These are phyloP conservation scores for Tetranychus urticae DNA, from an alignment of 1,140 invertebrate species.

Conservation along the genomic window DNA sequence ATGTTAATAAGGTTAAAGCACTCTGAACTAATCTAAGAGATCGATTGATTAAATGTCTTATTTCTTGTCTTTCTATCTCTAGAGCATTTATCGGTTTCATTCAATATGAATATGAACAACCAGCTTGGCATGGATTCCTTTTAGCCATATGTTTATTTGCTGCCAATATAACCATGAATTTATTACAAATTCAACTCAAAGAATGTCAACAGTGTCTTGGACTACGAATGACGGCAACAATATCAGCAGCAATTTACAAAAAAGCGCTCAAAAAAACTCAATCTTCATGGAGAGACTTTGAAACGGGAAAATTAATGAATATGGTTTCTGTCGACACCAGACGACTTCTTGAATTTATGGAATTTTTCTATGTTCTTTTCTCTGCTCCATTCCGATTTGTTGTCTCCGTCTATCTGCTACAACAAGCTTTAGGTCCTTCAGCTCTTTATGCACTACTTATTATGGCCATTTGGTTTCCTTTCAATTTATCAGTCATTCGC, in stretches of 20 bases:
- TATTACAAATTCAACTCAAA: constrained; percentile 25
- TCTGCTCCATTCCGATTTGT: constrained; percentile 20
- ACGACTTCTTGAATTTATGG: constrained; percentile 12
- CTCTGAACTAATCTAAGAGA: no score
- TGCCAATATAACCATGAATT: neutral
- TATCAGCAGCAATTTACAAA: constrained; percentile 19
- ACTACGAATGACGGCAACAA: constrained; percentile 17
- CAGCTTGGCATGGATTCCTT: neutral
- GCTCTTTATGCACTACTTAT: constrained; percentile 69
- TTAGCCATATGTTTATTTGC: neutral
- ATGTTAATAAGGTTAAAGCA: no score
- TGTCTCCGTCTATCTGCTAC: constrained; percentile 23
- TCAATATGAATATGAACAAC: neutral
- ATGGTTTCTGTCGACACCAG: constrained; percentile 28
- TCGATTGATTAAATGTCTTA: neutral
- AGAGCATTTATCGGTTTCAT: neutral
- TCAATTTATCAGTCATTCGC: constrained; percentile 23
- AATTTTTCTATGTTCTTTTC: constrained; percentile 17
- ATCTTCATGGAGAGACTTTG: constrained; percentile 21
- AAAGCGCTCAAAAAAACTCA: constrained; percentile 21
- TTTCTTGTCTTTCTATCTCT: neutral
- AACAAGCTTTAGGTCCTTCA: constrained; percentile 35
- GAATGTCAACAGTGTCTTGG: constrained; percentile 21
- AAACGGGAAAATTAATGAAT: constrained; percentile 29
- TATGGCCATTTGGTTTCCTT: constrained; percentile 40